Base-by-base conservation (phyloP, 1,140 invertebrate genomes). In the Caenorhabditis remanei region DNA sequence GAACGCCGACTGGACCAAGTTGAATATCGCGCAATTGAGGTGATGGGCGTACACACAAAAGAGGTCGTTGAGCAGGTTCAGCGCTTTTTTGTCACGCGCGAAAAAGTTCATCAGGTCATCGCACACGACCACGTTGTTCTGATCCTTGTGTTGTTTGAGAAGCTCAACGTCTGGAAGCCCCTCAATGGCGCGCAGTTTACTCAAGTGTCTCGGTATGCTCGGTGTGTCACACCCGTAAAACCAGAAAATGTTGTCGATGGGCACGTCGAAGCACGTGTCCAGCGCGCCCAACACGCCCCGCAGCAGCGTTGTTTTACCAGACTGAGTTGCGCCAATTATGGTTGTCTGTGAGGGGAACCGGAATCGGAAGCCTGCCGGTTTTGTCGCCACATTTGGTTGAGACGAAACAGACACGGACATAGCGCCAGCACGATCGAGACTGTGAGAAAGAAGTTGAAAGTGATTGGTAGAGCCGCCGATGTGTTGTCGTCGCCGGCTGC, bases 11-110 rank as follows among this genome's bases (percentile, higher is more conserved):
- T 63, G 61, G 24, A 63, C 61, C n/a, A 63, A 14, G 32, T 63
- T 63, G 24, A 63, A 63, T 32, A 63, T 63, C 32, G 61, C 61
- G 24, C 61, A 63, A 63, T 63, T 63, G 4, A 63, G 24, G 16
- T 63, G 61, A 40, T 63, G 61, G 1, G 61, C 61, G 32, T 40
- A 63, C 6, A 63, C 7, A 40, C 61, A 63, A 63, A 63, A 63
- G 9, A 63, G 19, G 14, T 63, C 61, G 32, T 63, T 63, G 7
- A 63, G 14, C 6, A 63, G 61, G 32, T 63, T 7, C 8, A 32
- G 24, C 21, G 61, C 5, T 7, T 63, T 63, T 40, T 63, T 63
- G 32, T 63, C 61, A 32, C 61, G 6, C 4, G 21, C 61, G 32
- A 63, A 63, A 40, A 63, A 63, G 24, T 63, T 63, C 61, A 63